Evolutionary conservation across 2,797 vertebrate genomes (phyloP), one percentile per base, ranked within the genome.

Genomic region (Acipenser oxyrinchus): DNA sequence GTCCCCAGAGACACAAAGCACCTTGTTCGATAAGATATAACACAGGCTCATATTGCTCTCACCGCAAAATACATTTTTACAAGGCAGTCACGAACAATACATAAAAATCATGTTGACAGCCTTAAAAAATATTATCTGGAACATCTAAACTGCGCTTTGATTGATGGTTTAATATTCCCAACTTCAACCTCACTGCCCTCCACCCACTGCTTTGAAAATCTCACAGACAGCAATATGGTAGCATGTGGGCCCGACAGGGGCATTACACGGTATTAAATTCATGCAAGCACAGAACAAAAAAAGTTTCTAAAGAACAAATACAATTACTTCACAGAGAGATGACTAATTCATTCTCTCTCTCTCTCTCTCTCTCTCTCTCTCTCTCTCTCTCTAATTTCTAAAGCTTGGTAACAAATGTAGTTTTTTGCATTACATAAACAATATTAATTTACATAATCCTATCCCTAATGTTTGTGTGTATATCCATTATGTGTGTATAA

Each of bases 81-180:
- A 37, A 37, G 37, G 37, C 37, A 37, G 37, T 37, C 37, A 37
- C 37, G 37, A 37, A 37, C 37, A 37, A 37, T 37, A 37, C 37
- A 37, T 37, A 37, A 37, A 37, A 37, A 37, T 37, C 37, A 37
- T 37, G 37, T 37, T 37, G 37, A 37, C 37, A 37, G 37, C 37
- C 37, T 37, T 37, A 37, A 37, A 18, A 37, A 37, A 37, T 37
- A 37, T 37, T 37, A 37, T 37, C 37, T 37, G 37, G 37, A 89
- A 84, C 82, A 86, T 86, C 87, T 91, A 90, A 91, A 89, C 90
- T 91, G 83, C 83, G 81, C 79, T 78, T 83, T 90, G 89, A 91
- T 91, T 90, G 89, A 91, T 91, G 89, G 89, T 91, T 91, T 90
- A 91, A 91, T 91, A 91, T 91, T 89, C 86, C 88, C 86, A 87